Evolutionary conservation across 1,140 invertebrate species (phyloP).

Genomic region (Drepana arcuata): DNA sequence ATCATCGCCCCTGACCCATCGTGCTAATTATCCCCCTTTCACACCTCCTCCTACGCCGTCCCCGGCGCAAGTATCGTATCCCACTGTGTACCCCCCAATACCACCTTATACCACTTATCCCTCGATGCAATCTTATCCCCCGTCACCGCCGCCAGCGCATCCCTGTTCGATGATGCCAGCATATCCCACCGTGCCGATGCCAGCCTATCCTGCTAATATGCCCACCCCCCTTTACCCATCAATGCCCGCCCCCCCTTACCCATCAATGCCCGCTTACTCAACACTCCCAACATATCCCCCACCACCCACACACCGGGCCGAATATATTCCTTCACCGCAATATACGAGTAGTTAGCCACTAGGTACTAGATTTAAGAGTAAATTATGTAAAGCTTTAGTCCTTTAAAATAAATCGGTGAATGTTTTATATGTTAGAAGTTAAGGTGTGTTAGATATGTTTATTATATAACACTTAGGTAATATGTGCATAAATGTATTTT

Average conservation of each 20-base stretch:
- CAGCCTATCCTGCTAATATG: not conserved
- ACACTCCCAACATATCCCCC: not conserved
- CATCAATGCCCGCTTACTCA: not conserved
- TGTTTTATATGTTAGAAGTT: no score
- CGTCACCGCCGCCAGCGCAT: not conserved
- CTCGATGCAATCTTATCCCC: not conserved
- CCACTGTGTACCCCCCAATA: not conserved
- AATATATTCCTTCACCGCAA: no score
- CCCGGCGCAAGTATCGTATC: not conserved
- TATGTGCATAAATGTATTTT: no score
- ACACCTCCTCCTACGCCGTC: not conserved
- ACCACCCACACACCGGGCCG: no score
- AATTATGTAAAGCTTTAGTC: no score
- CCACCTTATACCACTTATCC: not conserved
- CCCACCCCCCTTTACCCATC: not conserved
- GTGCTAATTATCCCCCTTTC: not conserved
- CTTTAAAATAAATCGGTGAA: no score
- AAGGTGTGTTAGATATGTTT: no score
- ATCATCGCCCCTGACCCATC: not conserved
- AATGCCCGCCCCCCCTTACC: not conserved
- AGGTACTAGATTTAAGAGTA: no score
- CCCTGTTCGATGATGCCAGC: not conserved
- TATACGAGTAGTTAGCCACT: no score
- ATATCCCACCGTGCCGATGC: slow-evolving; percentile 1
- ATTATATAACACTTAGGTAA: no score